Percentiles rank a stretch among this genome's conserved stretches.
Evolutionary conservation across 2,888 invertebrate species (phyloP).

Genomic region (Eustalomyia histrio): DNA sequence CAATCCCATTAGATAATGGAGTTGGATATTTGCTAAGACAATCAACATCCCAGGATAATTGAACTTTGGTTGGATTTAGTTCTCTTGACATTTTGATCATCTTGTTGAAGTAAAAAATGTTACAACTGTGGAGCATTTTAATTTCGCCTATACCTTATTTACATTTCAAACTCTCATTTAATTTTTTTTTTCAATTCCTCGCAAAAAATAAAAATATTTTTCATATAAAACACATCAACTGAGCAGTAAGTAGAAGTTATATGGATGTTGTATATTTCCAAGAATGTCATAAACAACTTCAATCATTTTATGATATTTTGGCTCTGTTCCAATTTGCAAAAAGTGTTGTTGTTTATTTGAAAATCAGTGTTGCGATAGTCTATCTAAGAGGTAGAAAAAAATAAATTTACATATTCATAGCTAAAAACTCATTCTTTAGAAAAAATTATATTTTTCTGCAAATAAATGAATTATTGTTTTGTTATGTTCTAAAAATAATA

Average conservation of each 20-base stretch:
- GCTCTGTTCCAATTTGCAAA: conserved; percentile 56
- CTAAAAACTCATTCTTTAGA: conserved; percentile 18
- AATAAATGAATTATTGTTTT: conserved; percentile 59
- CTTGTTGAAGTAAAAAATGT: no score
- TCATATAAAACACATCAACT: background rate
- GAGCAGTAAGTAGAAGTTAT: background rate
- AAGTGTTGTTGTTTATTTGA: conserved; percentile 55
- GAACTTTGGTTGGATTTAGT: no score
- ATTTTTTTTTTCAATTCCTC: conserved; percentile 33
- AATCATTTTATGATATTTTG: conserved; percentile 52
- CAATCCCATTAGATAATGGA: no score
- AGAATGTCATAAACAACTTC: conserved; percentile 63
- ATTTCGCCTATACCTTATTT: background rate
- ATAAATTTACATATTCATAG: conserved; percentile 42
- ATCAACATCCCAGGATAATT: no score
- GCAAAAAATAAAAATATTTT: background rate
- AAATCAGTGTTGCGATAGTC: conserved; percentile 37
- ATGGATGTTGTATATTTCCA: conserved; percentile 29
- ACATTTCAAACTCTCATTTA: conserved; percentile 40
- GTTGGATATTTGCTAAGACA: no score
- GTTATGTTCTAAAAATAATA: conserved; percentile 44
- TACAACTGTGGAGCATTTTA: no score
- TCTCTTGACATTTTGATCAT: no score
- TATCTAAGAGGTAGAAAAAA: conserved; percentile 6
- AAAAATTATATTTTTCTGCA: conserved; percentile 5